Conservation (phyloP, 1,140 invertebrate genomes). For the Manduca sexta region DNA sequence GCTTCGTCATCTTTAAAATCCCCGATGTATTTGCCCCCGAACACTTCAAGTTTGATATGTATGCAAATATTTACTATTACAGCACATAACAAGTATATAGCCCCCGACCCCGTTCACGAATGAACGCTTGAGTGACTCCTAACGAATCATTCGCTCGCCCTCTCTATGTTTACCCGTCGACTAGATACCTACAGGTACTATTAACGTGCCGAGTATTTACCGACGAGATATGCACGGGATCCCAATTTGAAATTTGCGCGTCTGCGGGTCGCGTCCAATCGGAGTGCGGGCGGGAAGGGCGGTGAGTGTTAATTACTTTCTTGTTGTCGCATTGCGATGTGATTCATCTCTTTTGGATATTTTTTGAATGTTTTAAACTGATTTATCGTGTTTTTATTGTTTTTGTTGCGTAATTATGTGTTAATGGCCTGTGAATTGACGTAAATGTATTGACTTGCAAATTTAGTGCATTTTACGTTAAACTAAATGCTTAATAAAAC, state of each 20-base stretch:
- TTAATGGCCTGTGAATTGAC: too few relatives aligned
- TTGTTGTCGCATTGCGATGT: slow-evolving; percentile 43
- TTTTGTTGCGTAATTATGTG: too few relatives aligned
- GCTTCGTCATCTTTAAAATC: slow-evolving; percentile 4
- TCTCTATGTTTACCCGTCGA: slow-evolving; percentile 22
- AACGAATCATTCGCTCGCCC: slow-evolving; percentile 62
- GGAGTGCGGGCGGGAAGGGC: slow-evolving; percentile 17
- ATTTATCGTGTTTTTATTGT: background rate
- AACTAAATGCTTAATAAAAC: too few relatives aligned
- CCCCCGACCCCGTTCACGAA: slow-evolving; percentile 52
- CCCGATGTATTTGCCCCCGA: slow-evolving; percentile 29
- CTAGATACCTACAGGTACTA: slow-evolving; percentile 37
- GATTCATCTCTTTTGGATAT: slow-evolving; percentile 23
- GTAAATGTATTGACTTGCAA: too few relatives aligned
- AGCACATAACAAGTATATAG: slow-evolving; percentile 56
- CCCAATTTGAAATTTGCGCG: slow-evolving; percentile 52
- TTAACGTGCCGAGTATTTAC: slow-evolving; percentile 13
- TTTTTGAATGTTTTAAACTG: slow-evolving; percentile 8
- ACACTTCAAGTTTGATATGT: slow-evolving; percentile 51
- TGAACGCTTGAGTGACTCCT: slow-evolving; percentile 61
- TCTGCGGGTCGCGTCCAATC: slow-evolving; percentile 26
- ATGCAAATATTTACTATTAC: slow-evolving; percentile 65
- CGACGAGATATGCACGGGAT: slow-evolving; percentile 30
- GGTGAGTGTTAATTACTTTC: slow-evolving; percentile 57
- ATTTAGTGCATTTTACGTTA: too few relatives aligned